Percentiles rank a stretch among this genome's conserved stretches.
Conservation (phyloP, 2,888 invertebrate species). For the Scaptomyza cyrtandrae region DNA sequence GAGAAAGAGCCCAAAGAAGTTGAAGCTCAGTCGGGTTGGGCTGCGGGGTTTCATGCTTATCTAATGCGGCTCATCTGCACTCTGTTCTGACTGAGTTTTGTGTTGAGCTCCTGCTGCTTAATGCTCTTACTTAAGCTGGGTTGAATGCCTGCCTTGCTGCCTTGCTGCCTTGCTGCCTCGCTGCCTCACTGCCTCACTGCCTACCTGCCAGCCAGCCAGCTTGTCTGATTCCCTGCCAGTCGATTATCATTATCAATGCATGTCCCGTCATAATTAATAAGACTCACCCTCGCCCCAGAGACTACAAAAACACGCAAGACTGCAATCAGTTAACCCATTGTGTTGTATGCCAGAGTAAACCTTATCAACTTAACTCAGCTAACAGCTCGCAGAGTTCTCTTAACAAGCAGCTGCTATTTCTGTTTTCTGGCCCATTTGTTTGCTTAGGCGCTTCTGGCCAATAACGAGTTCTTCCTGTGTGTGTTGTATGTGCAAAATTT, state of each 20-base stretch:
- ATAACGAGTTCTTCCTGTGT: constrained; percentile 68
- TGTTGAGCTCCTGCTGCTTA: constrained; percentile 25
- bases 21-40: constrained; percentile 5
- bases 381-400: not conserved
- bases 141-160: constrained; percentile 2
- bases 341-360: constrained; percentile 3
- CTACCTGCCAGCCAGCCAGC: constrained; percentile 19
- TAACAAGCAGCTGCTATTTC: constrained; percentile 54
- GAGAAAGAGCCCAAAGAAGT: not conserved
- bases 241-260: constrained; percentile 67
- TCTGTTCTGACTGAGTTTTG: not conserved
- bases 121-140: constrained; percentile 10
- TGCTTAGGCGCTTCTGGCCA: constrained; percentile 60
- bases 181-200: not conserved
- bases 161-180: no score
- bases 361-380: constrained; percentile 39
- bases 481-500: constrained; percentile 50
- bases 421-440: constrained; percentile 49
- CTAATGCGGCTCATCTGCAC: constrained; percentile 27
- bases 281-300: constrained; percentile 54
- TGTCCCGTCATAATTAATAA: constrained; percentile 74
- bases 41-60: constrained; percentile 40
- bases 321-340: constrained; percentile 63
- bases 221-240: constrained; percentile 24
- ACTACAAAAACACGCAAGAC: constrained; percentile 55